Conservation (phyloP, 2,797 vertebrate genomes). For the Neopelma chrysocephalum region DNA sequence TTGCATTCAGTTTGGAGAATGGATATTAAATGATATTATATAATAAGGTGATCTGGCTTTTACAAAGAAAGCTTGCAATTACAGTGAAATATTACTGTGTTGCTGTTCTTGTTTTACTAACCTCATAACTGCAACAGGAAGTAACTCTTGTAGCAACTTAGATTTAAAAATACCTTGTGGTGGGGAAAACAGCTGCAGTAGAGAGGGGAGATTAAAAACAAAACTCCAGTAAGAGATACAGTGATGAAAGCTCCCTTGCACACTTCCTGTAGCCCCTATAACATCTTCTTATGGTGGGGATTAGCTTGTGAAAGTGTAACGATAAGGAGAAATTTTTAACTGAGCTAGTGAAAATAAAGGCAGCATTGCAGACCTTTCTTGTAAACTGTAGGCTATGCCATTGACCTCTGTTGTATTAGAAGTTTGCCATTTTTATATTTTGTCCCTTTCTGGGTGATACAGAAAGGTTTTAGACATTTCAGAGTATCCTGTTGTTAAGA, state of each 20-base stretch:
- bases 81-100: neutral
- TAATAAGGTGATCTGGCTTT: neutral
- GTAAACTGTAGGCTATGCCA: neutral
- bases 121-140: slow-evolving; percentile 8
- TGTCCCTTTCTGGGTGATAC: neutral
- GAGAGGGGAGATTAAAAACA: neutral
- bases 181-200: neutral
- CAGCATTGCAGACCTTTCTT: neutral
- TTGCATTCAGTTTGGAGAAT: neutral
- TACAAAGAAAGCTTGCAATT: neutral
- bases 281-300: neutral
- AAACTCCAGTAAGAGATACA: neutral
- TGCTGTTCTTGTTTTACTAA: slow-evolving; percentile 30
- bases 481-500: neutral
- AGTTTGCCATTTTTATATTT: neutral
- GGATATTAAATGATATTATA: neutral
- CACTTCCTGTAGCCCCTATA: neutral
- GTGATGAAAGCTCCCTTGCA: neutral
- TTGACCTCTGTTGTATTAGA: fast-evolving
- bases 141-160: neutral
- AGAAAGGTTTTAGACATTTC: neutral
- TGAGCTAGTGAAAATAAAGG: neutral
- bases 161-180: slow-evolving; percentile 34
- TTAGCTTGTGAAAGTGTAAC: neutral
- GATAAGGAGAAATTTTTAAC: neutral